Base-by-base conservation (phyloP, 2,888 invertebrate species). In the Agrotis ipsilon region DNA sequence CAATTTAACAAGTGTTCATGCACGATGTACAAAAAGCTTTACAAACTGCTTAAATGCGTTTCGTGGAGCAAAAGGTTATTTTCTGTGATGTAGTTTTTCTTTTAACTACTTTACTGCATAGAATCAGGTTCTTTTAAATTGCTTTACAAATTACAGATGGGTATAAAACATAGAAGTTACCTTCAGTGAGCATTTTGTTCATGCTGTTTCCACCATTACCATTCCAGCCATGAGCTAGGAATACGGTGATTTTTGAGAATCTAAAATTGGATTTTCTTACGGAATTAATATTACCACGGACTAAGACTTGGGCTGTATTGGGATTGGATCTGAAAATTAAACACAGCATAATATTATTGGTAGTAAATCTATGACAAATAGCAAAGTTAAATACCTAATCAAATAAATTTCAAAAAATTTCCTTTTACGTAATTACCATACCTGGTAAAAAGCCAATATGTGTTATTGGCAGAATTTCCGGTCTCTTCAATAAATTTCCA, bases 141-240 rank as follows among this genome's bases (percentile, higher is more conserved):
- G 1, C 16, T 51, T 59, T 13, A 27, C 2, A 51, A n/a, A n/a
- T 0, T 45, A 46, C 21, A 51, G 39, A 39, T 58, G 19, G 24
- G 9, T 43, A n/a, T 1, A 21, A 32, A 45, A 48, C 14, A 9
- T 14, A 39, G 24, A 27, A 49, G 2, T 77, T 87, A 94, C 94
- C 92, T 81, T 89, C 82, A 63, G 85, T 89, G 3, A 94, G 85
- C n/a, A 85, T 9, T 59, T 21, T 79, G 65, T 90, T 93, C 87
- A 93, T 88, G 1, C 43, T 46, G 62, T 91, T 92, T 32, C 75
- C 74, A n/a, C 92, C 92, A 74, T 85, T 19, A 1, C 92, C 90
- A 68, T 90, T 92, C 94, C 94, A 94, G 0, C 94, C 94, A 49
- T 94, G 94, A 54, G 87, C 87, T 3, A 94, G 82, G 48, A 94